A percentile compares a stretch with the other conserved stretches of the same genome.
phyloP scores from a whole-genome alignment of 2,113 vertebrate genomes.

The Aldabrachelys gigantea region DNA sequence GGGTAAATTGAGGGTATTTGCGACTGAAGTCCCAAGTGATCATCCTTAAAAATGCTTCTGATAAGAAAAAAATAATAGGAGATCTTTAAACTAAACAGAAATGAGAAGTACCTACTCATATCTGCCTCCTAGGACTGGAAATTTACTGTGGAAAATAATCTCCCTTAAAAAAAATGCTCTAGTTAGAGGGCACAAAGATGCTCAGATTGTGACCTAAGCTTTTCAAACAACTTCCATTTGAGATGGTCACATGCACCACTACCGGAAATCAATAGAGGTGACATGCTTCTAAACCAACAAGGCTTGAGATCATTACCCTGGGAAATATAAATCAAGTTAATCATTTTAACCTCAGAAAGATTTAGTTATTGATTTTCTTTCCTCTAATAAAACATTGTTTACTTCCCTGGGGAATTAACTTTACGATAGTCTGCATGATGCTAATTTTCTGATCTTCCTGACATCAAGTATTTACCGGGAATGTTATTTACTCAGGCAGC shows the following conservation, averaged over 20 bases:
- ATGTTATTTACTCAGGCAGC: neutral
- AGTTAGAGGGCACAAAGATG: neutral
- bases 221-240: neutral
- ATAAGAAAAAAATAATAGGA: neutral
- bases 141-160: neutral
- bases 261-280: neutral
- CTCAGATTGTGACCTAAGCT: neutral
- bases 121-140: neutral
- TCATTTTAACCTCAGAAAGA: neutral
- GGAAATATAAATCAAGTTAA: neutral
- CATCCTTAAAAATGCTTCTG: neutral
- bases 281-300: neutral
- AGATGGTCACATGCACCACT: neutral
- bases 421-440: neutral
- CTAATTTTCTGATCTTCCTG: neutral
- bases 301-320: neutral
- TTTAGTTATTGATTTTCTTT: neutral
- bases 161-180: neutral
- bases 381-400: neutral
- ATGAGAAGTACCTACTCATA: neutral
- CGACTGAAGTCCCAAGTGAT: neutral
- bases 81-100: neutral
- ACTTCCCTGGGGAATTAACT: neutral
- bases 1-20: neutral
- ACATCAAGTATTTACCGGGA: rapidly evolving